Conservation (phyloP, 2,888 invertebrate genomes). For the Meiosimyza decipiens region DNA sequence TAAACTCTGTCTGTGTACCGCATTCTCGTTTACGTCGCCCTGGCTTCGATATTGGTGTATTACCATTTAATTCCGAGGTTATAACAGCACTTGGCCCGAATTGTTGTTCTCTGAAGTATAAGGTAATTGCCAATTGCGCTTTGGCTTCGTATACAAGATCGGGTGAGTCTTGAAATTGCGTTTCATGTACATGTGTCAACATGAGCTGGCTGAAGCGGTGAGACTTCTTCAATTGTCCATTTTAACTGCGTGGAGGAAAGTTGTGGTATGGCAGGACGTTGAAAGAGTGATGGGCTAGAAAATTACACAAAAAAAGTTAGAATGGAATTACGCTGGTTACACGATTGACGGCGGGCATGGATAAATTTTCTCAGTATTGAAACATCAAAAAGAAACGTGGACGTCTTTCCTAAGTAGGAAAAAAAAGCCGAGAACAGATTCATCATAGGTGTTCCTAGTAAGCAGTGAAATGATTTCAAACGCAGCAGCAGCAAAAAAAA, state of each 20-base stretch:
- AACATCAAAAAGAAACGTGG: too few relatives aligned
- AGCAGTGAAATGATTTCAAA: too few relatives aligned
- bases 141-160: conserved; percentile 72
- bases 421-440: too few relatives aligned
- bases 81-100: conserved; percentile 65
- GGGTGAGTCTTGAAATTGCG: conserved; percentile 68
- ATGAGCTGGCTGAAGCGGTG: conserved; percentile 72
- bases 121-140: conserved; percentile 73
- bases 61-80: conserved; percentile 53
- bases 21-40: conserved; percentile 61
- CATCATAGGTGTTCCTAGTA: too few relatives aligned
- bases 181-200: conserved; percentile 70
- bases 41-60: conserved; percentile 58
- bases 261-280: conserved; percentile 61
- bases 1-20: conserved; percentile 71
- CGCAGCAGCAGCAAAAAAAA: too few relatives aligned
- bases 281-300: conserved; percentile 63
- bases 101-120: conserved; percentile 64
- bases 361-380: too few relatives aligned
- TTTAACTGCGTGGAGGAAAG: conserved; percentile 69
- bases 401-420: too few relatives aligned
- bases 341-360: not conserved
- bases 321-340: not conserved
- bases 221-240: conserved; percentile 79
- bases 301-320: not conserved